Evolutionary conservation across 2,797 vertebrate genomes (phyloP).

Genomic region (Pogoniulus pusillus): DNA sequence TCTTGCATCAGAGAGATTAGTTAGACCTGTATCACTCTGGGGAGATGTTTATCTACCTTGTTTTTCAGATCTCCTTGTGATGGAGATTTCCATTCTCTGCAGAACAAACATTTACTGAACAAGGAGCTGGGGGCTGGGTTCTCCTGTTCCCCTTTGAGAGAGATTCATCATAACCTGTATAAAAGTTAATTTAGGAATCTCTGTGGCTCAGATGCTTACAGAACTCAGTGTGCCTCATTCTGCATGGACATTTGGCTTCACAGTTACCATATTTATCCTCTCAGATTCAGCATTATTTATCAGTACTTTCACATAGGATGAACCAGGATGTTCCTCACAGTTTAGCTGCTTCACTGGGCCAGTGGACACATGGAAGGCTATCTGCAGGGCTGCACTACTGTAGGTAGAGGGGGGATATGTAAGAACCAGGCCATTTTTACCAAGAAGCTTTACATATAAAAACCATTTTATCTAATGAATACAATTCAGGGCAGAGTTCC

Average conservation of each 20-base stretch:
- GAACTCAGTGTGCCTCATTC: not conserved
- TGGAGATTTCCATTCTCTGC: not conserved
- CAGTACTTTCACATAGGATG: not conserved
- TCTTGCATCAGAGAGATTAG: constrained; percentile 12
- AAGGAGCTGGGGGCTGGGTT: not conserved
- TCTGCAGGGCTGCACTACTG: fast-evolving
- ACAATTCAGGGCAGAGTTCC: not conserved
- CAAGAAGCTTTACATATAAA: not conserved
- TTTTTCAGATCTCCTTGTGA: not conserved
- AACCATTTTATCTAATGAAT: not conserved
- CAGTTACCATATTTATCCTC: not conserved
- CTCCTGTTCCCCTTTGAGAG: not conserved
- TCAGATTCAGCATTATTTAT: not conserved
- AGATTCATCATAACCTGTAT: not conserved
- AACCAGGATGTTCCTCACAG: not conserved
- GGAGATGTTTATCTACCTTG: constrained; percentile 27
- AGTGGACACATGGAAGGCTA: not conserved
- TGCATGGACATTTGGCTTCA: not conserved
- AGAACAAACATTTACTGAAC: not conserved
- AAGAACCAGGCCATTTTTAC: not conserved
- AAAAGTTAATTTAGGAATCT: not conserved
- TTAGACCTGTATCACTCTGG: not conserved
- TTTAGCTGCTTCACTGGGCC: not conserved
- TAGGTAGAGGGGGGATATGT: not conserved
- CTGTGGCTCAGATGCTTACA: not conserved